A percentile compares a stretch with the other conserved stretches of the same genome.
These are phyloP conservation scores for Lasaia peninsularis DNA, from an alignment of 1,140 invertebrate genomes.

Conservation along the genomic window DNA sequence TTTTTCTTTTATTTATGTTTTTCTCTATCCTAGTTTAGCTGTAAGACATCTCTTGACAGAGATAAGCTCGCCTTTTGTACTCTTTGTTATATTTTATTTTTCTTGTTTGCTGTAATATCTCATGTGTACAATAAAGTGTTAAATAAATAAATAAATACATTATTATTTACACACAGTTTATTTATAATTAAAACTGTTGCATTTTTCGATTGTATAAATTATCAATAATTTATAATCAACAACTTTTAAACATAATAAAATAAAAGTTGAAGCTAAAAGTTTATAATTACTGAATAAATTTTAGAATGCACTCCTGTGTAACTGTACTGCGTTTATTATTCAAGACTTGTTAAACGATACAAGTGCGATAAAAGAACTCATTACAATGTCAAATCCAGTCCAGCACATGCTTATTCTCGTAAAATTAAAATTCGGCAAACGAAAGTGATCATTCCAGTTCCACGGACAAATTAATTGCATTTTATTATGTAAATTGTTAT, in stretches of 20 bases:
- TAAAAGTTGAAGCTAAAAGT: not conserved
- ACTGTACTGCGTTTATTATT: not conserved
- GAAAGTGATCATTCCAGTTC: constrained; percentile 2
- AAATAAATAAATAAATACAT: too few relatives aligned
- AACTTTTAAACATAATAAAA: not conserved
- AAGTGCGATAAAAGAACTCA: not conserved
- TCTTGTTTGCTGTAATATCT: too few relatives aligned
- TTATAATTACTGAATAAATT: not conserved
- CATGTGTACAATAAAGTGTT: too few relatives aligned
- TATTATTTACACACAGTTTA: too few relatives aligned
- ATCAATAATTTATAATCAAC: not conserved
- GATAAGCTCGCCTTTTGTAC: too few relatives aligned
- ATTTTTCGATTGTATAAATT: too few relatives aligned
- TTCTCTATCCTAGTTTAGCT: too few relatives aligned
- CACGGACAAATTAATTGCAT: not conserved
- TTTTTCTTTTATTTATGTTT: too few relatives aligned
- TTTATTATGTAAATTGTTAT: constrained; percentile 8
- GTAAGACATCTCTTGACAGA: too few relatives aligned
- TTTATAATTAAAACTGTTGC: too few relatives aligned
- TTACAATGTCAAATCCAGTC: not conserved
- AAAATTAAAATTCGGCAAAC: constrained; percentile 1
- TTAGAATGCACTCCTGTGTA: not conserved
- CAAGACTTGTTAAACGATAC: not conserved
- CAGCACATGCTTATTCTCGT: not conserved
- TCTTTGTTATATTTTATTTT: too few relatives aligned